phyloP scores from a whole-genome alignment of 2,797 vertebrate genomes.

The Botia kubotai region DNA sequence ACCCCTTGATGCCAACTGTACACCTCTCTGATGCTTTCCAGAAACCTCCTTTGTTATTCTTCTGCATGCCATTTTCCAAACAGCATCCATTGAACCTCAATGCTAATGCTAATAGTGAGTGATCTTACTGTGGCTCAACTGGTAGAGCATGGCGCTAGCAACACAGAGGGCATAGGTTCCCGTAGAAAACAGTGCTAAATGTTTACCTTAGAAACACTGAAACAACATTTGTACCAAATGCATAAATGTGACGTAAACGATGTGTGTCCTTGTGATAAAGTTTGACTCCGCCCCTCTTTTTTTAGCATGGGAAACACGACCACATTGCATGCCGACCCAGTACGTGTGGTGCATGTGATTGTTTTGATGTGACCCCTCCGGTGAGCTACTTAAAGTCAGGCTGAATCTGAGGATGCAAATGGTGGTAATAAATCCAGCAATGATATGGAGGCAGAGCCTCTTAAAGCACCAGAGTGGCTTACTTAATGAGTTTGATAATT shows the following conservation, averaged over 20 bases:
- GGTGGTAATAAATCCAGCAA: slow-evolving; percentile 65
- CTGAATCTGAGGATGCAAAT: slow-evolving; percentile 61
- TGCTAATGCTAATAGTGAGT: neutral
- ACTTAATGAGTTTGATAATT: slow-evolving; percentile 83
- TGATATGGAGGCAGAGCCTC: slow-evolving; percentile 64
- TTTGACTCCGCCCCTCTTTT: slow-evolving; percentile 11
- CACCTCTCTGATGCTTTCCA: slow-evolving; percentile 26
- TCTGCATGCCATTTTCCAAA: neutral
- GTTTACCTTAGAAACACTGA: neutral
- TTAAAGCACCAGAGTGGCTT: slow-evolving; percentile 75
- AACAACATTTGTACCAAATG: neutral
- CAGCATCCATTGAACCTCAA: neutral
- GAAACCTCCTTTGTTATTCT: slow-evolving; percentile 31
- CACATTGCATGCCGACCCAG: slow-evolving; percentile 11
- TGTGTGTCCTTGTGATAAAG: slow-evolving; percentile 6
- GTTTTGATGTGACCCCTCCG: slow-evolving; percentile 53
- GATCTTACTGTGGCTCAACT: neutral
- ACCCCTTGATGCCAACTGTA: slow-evolving; percentile 11
- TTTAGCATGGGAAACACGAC: slow-evolving; percentile 24
- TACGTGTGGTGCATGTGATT: slow-evolving; percentile 60
- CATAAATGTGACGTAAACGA: neutral
- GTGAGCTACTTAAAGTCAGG: slow-evolving; percentile 56
- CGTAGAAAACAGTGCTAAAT: neutral
- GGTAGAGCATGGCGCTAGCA: neutral
- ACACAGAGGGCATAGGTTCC: neutral